phyloP scores from a whole-genome alignment of 1,140 invertebrate species.

The Oryctes rhinoceros region DNA sequence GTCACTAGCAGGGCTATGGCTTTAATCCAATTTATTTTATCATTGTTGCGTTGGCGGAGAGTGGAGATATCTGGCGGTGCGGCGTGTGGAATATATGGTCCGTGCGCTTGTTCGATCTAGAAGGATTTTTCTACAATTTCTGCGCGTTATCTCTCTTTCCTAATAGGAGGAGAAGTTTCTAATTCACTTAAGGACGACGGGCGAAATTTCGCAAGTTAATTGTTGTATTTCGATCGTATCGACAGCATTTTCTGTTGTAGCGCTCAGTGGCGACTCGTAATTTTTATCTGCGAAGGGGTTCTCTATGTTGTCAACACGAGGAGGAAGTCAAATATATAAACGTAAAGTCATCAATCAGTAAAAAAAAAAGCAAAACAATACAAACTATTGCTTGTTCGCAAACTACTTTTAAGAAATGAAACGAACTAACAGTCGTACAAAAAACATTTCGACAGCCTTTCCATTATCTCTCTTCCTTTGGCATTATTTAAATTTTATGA shows the following conservation, averaged over 20 bases:
- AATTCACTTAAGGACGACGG: slow-evolving; percentile 38
- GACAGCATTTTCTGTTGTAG: background rate
- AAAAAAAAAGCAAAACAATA: too few species aligned
- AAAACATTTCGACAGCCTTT: too few species aligned
- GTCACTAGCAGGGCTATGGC: slow-evolving; percentile 57
- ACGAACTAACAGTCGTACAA: too few species aligned
- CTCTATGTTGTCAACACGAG: too few species aligned
- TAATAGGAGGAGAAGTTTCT: slow-evolving; percentile 33
- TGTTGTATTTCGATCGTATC: background rate
- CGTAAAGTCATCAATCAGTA: too few species aligned
- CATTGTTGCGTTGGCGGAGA: slow-evolving; percentile 58
- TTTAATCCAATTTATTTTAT: slow-evolving; percentile 62
- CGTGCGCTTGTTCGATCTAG: background rate
- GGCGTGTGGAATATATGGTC: slow-evolving; percentile 39
- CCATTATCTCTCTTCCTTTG: too few species aligned
- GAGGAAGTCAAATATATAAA: too few species aligned
- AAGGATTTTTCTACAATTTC: background rate
- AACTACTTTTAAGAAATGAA: too few species aligned
- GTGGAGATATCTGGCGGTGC: slow-evolving; percentile 49
- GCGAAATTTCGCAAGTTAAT: slow-evolving; percentile 31
- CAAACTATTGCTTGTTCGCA: too few species aligned
- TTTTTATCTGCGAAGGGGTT: too few species aligned
- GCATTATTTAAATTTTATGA: too few species aligned
- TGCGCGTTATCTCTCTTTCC: slow-evolving; percentile 8
- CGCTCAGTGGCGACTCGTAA: too few species aligned